Conservation (phyloP, 1,140 invertebrate genomes). For the Heterodera carotae region DNA sequence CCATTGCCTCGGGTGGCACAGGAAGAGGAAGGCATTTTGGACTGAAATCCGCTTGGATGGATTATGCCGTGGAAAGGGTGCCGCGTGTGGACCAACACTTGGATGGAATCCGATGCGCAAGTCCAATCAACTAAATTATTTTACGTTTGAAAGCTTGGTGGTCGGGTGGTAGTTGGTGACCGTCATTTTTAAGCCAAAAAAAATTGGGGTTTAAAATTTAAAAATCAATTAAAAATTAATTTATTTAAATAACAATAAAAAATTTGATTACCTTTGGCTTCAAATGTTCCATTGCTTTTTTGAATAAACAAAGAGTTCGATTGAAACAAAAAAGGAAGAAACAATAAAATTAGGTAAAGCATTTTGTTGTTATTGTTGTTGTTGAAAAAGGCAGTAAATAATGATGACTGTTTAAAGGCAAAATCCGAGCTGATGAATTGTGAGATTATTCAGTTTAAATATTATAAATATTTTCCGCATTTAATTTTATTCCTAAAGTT, state of each 20-base stretch:
- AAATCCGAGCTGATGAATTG: no score
- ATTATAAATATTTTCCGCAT: no score
- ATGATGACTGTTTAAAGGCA: no score
- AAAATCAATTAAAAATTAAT: no score
- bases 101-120: slow-evolving; percentile 16
- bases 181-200: no score
- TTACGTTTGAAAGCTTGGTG: no score
- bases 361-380: background rate
- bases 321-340: background rate
- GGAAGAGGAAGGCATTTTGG: background rate
- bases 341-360: background rate
- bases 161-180: no score
- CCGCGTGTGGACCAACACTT: slow-evolving; percentile 13
- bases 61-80: slow-evolving; percentile 21
- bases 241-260: no score
- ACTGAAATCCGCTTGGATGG: slow-evolving; percentile 9
- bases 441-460: no score
- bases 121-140: slow-evolving; percentile 25
- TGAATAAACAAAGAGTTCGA: background rate
- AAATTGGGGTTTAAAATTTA: no score
- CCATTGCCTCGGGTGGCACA: slow-evolving; percentile 16
- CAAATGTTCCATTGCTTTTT: background rate
- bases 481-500: no score
- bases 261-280: background rate
- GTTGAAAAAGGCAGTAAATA: no score